A percentile compares a stretch with the other conserved stretches of the same genome.
phyloP scores from a whole-genome alignment of 2,113 vertebrate genomes.

The Percina caprodes region DNA sequence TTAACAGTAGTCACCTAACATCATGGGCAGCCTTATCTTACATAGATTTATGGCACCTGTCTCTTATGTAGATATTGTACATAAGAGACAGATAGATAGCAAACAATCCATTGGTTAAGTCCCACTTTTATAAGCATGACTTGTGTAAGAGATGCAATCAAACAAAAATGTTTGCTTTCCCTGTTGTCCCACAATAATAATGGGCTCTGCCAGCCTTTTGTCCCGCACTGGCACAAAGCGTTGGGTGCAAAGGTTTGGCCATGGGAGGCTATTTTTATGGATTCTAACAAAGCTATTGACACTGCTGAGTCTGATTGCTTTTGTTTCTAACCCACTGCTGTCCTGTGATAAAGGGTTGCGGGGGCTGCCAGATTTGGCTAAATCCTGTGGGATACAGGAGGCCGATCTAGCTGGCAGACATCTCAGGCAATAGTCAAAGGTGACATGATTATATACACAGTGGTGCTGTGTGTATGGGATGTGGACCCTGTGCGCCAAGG shows the following conservation, averaged over 20 bases:
- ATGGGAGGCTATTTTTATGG: constrained; percentile 27
- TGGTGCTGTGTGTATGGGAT: constrained; percentile 56
- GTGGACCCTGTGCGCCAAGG: constrained; percentile 27
- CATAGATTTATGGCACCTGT: not conserved
- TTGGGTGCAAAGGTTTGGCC: constrained; percentile 18
- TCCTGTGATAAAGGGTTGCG: constrained; percentile 43
- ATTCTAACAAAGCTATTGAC: constrained; percentile 38
- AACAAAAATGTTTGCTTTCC: not conserved
- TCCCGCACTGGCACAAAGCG: not conserved
- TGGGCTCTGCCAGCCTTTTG: not conserved
- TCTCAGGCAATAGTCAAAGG: constrained; percentile 57
- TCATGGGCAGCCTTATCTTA: too few species aligned
- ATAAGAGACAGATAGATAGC: not conserved
- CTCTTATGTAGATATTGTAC: not conserved
- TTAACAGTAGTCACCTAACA: not conserved
- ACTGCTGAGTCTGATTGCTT: constrained; percentile 20
- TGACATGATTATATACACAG: constrained; percentile 76
- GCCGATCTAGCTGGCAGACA: constrained; percentile 48
- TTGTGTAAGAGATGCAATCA: not conserved
- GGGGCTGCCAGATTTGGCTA: constrained; percentile 68
- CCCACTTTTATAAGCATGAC: not conserved
- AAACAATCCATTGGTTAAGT: not conserved
- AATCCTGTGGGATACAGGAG: constrained; percentile 48
- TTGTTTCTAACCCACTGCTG: constrained; percentile 53
- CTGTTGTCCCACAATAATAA: not conserved